phyloP scores from a whole-genome alignment of 2,113 vertebrate genomes.

The Aldabrachelys gigantea region DNA sequence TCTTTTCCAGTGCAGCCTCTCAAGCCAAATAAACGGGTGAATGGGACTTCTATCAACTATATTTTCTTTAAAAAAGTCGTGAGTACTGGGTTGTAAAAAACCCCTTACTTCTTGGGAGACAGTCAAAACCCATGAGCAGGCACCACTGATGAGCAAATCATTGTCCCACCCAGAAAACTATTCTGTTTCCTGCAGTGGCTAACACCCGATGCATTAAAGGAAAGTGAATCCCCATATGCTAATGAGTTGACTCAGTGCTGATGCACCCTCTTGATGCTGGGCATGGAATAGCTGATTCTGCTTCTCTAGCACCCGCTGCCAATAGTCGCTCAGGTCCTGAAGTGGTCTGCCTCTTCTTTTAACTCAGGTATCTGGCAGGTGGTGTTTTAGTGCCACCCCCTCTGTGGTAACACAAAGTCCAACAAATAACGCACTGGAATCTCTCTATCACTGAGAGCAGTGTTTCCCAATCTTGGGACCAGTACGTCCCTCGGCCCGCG shows the following conservation, averaged over 20 bases:
- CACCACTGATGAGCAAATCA: neutral
- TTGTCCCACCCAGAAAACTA: neutral
- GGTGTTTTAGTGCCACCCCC: neutral
- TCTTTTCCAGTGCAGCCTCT: conserved; percentile 53
- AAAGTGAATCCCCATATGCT: neutral
- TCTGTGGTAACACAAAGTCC: neutral
- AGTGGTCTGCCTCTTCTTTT: neutral
- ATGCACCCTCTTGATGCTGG: neutral
- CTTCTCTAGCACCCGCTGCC: neutral
- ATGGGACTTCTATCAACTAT: conserved; percentile 70
- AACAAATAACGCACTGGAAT: neutral
- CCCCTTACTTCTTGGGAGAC: conserved; percentile 26
- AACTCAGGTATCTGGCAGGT: neutral
- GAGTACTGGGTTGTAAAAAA: conserved; percentile 14
- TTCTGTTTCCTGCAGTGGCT: neutral
- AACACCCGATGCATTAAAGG: neutral
- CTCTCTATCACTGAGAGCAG: too few species aligned
- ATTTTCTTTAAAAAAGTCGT: conserved; percentile 20
- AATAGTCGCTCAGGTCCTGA: too few species aligned
- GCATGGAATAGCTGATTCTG: neutral
- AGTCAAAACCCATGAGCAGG: conserved; percentile 51
- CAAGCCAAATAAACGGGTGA: conserved; percentile 76
- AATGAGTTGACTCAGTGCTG: neutral
- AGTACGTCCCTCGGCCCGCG: too few species aligned
- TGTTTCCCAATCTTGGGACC: too few species aligned